Percentiles rank a stretch among this genome's conserved stretches.
These are phyloP conservation scores for Steinernema hermaphroditum DNA, from an alignment of 2,888 invertebrate genomes.

Conservation along the genomic window DNA sequence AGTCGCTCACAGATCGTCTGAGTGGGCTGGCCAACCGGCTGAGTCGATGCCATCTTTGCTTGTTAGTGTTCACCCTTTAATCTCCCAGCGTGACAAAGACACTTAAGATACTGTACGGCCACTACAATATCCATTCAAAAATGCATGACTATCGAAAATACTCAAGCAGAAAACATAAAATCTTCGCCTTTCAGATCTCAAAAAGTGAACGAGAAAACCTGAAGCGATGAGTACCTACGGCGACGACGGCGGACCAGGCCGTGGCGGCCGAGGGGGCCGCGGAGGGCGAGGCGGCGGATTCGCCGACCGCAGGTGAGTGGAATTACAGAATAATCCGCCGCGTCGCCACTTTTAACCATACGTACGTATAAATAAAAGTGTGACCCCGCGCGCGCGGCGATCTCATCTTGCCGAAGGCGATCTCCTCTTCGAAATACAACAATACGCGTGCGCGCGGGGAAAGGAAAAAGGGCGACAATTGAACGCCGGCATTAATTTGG, in stretches of 20 bases:
- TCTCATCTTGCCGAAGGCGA: conserved; percentile 11
- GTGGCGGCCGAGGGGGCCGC: neutral
- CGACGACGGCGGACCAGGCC: neutral
- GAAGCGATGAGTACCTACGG: neutral
- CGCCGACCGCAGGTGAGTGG: neutral
- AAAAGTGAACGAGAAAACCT: too few species aligned
- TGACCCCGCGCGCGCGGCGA: conserved; percentile 5
- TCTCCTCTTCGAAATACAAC: conserved; percentile 14
- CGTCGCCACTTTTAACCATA: neutral
- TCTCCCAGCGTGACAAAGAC: too few species aligned
- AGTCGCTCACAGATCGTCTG: too few species aligned
- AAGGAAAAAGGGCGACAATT: conserved; percentile 6
- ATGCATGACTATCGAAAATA: too few species aligned
- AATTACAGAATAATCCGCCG: neutral
- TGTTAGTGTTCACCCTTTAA: too few species aligned
- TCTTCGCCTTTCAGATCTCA: too few species aligned
- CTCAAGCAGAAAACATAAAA: too few species aligned
- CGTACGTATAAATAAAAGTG: conserved; percentile 26
- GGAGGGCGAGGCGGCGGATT: conserved; percentile 1
- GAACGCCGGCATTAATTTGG: conserved; percentile 26
- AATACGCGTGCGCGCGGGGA: conserved; percentile 3
- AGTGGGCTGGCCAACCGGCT: too few species aligned
- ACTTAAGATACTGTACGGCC: too few species aligned
- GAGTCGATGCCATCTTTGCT: too few species aligned
- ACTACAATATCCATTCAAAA: too few species aligned